A percentile compares a stretch with the other conserved stretches of the same genome.
These are phyloP conservation scores for Melanotaenia nigrans DNA, from an alignment of 2,797 vertebrate genomes.

Conservation along the genomic window DNA sequence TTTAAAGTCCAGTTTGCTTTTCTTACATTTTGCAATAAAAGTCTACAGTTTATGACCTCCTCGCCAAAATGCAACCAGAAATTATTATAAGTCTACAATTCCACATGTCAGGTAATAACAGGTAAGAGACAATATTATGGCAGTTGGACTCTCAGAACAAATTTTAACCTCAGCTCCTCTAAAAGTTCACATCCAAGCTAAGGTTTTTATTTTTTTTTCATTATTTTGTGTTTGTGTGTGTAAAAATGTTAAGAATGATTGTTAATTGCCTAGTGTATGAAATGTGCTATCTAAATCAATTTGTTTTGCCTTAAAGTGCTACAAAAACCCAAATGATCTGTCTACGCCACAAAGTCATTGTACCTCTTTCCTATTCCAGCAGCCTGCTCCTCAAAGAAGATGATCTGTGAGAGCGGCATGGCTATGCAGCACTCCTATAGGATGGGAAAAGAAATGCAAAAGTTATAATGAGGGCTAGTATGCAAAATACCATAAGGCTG, in stretches of 20 bases:
- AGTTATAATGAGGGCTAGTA: neutral
- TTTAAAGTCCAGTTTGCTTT: neutral
- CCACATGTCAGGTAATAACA: neutral
- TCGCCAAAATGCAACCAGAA: neutral
- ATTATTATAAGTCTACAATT: neutral
- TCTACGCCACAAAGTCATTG: neutral
- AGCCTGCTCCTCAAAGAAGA: conserved; percentile 96
- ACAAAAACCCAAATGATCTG: neutral
- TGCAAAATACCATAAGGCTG: neutral
- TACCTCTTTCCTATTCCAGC: conserved; percentile 98
- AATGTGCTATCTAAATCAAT: neutral
- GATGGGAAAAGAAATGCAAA: conserved; percentile 1
- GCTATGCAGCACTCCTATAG: conserved; percentile 93
- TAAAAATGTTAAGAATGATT: too few species aligned
- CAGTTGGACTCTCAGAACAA: neutral
- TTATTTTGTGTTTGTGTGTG: too few species aligned
- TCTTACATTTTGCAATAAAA: too few species aligned
- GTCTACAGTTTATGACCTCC: neutral
- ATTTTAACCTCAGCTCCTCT: neutral
- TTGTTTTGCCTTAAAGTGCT: neutral
- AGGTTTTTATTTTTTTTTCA: neutral
- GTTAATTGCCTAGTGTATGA: neutral
- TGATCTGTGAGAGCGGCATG: conserved; percentile 90
- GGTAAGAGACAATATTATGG: neutral
- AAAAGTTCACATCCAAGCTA: neutral